phyloP scores from a whole-genome alignment of 2,888 invertebrate species.

The Rhopalosiphum nymphaeae region DNA sequence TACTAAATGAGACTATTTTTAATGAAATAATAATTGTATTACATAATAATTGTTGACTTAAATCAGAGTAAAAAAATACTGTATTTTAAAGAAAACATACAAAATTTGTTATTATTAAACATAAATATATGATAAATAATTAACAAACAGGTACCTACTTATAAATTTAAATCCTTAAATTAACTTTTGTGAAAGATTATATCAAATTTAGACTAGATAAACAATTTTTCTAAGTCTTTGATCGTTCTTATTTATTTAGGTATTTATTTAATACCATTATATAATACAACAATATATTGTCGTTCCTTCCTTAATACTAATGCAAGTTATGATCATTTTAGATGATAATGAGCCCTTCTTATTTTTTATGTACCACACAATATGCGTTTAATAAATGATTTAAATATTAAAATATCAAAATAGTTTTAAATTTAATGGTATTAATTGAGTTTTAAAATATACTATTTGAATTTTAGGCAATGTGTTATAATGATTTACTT shows the following conservation, averaged over 20 bases:
- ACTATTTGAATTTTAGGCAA: constrained; percentile 71
- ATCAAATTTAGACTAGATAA: not conserved
- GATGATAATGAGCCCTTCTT: not conserved
- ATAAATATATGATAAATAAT: not conserved
- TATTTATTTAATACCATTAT: not conserved
- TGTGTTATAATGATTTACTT: constrained; percentile 76
- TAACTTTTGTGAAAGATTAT: not conserved
- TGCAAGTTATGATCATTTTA: not conserved
- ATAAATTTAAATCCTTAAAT: not conserved
- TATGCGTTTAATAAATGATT: not conserved
- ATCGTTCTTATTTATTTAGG: no score
- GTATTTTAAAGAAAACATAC: not conserved
- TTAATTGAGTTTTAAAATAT: not conserved
- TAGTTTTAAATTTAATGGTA: not conserved
- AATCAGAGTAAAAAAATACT: not conserved
- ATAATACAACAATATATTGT: not conserved
- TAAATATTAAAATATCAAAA: not conserved
- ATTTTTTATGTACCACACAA: not conserved
- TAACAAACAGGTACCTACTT: not conserved
- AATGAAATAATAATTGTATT: not conserved
- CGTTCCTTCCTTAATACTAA: not conserved
- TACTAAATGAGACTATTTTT: not conserved
- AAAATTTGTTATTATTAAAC: not conserved
- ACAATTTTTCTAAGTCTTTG: not conserved
- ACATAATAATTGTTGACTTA: not conserved